These are phyloP conservation scores for Silurus asotus DNA, from an alignment of 2,113 vertebrate species.

Conservation along the genomic window DNA sequence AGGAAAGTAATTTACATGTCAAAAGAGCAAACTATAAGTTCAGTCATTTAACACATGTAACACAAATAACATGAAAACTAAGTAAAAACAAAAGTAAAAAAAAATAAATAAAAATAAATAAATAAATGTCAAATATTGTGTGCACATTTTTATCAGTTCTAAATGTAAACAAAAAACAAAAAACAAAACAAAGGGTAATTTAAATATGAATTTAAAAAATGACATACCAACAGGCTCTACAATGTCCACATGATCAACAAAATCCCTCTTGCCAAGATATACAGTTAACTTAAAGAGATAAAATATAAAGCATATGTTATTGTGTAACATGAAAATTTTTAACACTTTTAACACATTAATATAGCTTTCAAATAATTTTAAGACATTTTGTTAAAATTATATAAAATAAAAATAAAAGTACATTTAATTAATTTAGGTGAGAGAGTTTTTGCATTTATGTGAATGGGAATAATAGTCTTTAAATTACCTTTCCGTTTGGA, in stretches of 20 bases:
- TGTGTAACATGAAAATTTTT: background rate
- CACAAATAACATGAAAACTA: too few relatives aligned
- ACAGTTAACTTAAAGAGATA: slow-evolving; percentile 71
- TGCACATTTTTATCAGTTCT: background rate
- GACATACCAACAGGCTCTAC: slow-evolving; percentile 76
- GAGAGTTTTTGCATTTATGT: background rate
- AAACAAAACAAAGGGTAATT: background rate
- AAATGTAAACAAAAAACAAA: background rate
- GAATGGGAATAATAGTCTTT: background rate
- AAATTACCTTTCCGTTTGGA: slow-evolving; percentile 79
- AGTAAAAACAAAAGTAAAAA: background rate
- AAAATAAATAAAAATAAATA: background rate
- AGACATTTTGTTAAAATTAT: background rate
- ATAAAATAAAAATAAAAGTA: background rate
- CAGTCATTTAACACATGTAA: background rate
- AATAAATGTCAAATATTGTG: too few relatives aligned
- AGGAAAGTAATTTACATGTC: background rate
- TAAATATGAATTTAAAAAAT: background rate
- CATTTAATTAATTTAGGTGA: background rate
- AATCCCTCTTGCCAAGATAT: slow-evolving; percentile 80
- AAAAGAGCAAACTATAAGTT: background rate
- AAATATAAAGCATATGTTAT: background rate
- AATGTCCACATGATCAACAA: slow-evolving; percentile 77
- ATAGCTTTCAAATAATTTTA: background rate
- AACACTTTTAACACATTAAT: background rate